phyloP scores from a whole-genome alignment of 2,888 invertebrate species.

The Aphidoletes aphidimyza region DNA sequence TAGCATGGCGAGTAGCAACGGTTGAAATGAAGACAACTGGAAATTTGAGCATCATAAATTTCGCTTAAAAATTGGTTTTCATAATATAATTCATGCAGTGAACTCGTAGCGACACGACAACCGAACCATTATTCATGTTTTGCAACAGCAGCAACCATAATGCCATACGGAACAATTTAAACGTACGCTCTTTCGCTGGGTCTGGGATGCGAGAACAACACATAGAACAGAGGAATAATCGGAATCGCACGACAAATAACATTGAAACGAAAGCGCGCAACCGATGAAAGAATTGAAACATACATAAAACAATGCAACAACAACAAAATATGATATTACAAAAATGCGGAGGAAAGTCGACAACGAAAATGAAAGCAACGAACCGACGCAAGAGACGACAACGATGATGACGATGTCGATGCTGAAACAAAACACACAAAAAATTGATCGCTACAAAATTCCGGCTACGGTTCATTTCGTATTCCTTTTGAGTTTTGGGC shows the following conservation, averaged over 20 bases:
- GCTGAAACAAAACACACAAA: not conserved
- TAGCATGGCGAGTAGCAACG: not conserved
- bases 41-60: slow-evolving; percentile 47
- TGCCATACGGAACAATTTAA: no score
- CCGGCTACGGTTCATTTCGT: slow-evolving; percentile 1
- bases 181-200: no score
- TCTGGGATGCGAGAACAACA: no score
- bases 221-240: not conserved
- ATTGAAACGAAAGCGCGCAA: slow-evolving; percentile 32
- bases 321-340: not conserved
- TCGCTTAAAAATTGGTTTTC: slow-evolving; percentile 26
- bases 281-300: not conserved
- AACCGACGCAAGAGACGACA: not conserved
- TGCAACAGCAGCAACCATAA: not conserved
- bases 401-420: not conserved
- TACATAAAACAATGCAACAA: no score
- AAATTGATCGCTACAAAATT: not conserved
- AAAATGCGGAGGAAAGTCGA: not conserved
- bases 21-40: not conserved
- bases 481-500: not conserved
- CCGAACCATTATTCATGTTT: slow-evolving; percentile 30
- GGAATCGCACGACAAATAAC: slow-evolving; percentile 40
- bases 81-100: slow-evolving; percentile 40
- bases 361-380: slow-evolving; percentile 40
- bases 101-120: not conserved